A percentile compares a stretch with the other conserved stretches of the same genome.
Conservation (phyloP, 2,113 vertebrate genomes). For the Excalfactoria chinensis region DNA sequence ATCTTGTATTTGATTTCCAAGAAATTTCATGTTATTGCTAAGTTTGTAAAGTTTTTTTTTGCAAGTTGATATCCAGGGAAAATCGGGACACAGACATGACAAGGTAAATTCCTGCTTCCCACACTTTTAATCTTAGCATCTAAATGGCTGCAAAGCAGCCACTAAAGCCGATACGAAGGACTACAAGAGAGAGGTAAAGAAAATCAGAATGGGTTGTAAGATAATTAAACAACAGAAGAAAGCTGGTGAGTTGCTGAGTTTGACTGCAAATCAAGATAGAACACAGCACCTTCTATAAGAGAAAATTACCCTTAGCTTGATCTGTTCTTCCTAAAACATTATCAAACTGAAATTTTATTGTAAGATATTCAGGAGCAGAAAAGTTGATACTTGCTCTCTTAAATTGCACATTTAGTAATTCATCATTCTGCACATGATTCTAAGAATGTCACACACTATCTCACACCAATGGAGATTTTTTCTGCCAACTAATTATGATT, state of each 20-base stretch:
- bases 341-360: background rate
- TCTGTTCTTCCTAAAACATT: background rate
- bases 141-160: background rate
- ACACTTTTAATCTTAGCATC: background rate
- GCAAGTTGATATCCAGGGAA: background rate
- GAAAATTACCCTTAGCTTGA: background rate
- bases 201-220: background rate
- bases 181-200: background rate
- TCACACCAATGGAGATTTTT: background rate
- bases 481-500: background rate
- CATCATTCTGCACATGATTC: background rate
- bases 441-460: background rate
- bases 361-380: background rate
- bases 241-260: background rate
- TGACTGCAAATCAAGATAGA: background rate
- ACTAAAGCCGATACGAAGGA: background rate
- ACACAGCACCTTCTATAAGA: background rate
- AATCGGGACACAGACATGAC: background rate
- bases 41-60: background rate
- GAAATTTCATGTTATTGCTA: background rate
- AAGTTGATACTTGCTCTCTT: background rate
- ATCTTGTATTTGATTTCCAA: rapidly evolving
- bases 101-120: background rate
- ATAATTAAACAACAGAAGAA: background rate
- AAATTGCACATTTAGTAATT: background rate